phyloP scores from a whole-genome alignment of 2,797 vertebrate genomes.

The Phoxinus dragarum region DNA sequence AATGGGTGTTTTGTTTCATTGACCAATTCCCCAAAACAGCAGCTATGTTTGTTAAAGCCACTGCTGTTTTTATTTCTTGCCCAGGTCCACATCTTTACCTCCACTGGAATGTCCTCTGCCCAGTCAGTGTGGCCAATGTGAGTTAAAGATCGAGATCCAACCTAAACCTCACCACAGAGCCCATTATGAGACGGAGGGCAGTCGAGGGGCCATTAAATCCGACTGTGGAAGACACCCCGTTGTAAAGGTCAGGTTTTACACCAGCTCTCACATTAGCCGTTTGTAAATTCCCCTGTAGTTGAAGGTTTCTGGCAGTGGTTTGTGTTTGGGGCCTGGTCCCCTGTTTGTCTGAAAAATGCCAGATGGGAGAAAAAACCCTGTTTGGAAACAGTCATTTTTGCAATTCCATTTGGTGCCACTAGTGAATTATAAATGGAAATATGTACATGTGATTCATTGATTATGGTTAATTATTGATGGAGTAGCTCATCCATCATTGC shows the following conservation, averaged over 20 bases:
- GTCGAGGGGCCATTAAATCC: constrained; percentile 93
- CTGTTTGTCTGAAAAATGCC: not conserved
- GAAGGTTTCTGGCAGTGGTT: not conserved
- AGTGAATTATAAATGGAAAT: not conserved
- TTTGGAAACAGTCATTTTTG: not conserved
- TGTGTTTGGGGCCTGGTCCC: not conserved
- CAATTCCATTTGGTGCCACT: not conserved
- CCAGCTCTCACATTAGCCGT: not conserved
- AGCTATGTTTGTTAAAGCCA: not conserved
- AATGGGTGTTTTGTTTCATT: constrained; percentile 1
- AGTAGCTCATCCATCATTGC: constrained; percentile 14
- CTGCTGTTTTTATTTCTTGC: constrained; percentile 48
- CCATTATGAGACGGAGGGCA: constrained; percentile 97
- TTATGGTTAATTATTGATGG: constrained; percentile 26
- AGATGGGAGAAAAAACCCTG: not conserved
- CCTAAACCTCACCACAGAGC: constrained; percentile 94
- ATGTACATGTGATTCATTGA: not conserved
- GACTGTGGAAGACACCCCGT: constrained; percentile 88
- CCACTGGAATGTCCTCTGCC: constrained; percentile 93
- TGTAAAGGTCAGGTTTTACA: constrained; percentile 82
- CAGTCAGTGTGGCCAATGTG: constrained; percentile 86
- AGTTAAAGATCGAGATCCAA: constrained; percentile 93
- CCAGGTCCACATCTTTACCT: constrained; percentile 89
- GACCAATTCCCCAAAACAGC: not conserved
- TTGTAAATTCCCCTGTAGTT: not conserved